These are phyloP conservation scores for Zele albiditarsus DNA, from an alignment of 2,888 invertebrate genomes.

Conservation along the genomic window DNA sequence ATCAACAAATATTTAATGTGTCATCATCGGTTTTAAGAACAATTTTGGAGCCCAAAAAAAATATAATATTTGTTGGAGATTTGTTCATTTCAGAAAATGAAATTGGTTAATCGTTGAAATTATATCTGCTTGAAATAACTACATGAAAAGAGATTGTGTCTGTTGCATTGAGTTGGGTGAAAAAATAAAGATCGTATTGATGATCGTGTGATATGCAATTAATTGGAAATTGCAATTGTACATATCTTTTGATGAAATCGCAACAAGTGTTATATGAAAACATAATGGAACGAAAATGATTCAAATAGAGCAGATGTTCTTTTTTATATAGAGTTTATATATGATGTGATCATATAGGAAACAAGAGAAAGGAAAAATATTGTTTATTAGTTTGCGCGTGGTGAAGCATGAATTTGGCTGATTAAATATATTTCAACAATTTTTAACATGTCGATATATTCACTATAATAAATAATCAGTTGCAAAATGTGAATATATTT, in stretches of 20 bases:
- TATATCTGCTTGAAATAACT: neutral
- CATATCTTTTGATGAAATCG: neutral
- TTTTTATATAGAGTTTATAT: neutral
- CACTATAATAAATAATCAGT: neutral
- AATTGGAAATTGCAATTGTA: neutral
- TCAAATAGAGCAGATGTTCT: no score
- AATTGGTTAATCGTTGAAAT: neutral
- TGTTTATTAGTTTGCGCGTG: constrained; percentile 7
- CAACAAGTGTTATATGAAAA: neutral
- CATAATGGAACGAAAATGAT: no score
- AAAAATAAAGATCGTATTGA: neutral
- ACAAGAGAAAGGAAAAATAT: constrained; percentile 6
- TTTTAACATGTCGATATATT: neutral
- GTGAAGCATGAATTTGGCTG: constrained; percentile 3
- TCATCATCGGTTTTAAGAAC: neutral
- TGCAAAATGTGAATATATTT: neutral
- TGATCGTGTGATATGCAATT: neutral
- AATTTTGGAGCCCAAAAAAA: neutral
- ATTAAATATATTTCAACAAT: neutral
- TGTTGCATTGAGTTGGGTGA: neutral
- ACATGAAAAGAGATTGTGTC: neutral
- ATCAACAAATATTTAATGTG: constrained; percentile 5
- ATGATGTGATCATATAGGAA: neutral
- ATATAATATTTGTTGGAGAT: neutral
- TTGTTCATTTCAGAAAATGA: neutral